Base-by-base conservation (phyloP, 2,888 invertebrate genomes). In the Sclerodermus sp. region DNA sequence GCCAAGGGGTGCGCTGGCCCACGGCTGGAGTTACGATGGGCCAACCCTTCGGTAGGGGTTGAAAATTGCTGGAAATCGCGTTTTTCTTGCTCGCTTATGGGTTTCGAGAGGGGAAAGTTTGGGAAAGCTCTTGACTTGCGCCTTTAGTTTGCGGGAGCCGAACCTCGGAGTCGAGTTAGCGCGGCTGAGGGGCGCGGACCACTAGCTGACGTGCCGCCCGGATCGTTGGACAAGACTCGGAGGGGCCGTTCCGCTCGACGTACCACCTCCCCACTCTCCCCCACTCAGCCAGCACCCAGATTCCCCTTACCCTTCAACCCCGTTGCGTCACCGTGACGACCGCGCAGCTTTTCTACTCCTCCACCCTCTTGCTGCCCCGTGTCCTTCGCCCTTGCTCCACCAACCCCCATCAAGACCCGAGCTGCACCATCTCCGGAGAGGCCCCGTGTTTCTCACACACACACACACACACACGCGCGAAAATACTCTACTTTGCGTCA, bases 151-250 rank as follows among this genome's bases (percentile, higher is more conserved):
- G 23, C 23, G 23, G 23, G 23, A 23, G 23, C 4, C 23, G 8
- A 23, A 8, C 4, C 23, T 23, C 23, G 23, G 23, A n/a, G 23
- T 23, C 23, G 23, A 34, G 34, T 34, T 34, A 34, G 34, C 71
- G 72, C 73, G 70, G 59, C 70, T 72, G 62, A 70, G 74, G 75
- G 75, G 75, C 74, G 74, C 74, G 71, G 75, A 67, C 73, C 74
- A 76, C 75, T 75, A 70, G 68, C 70, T 73, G 70, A 76, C 74
- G 72, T 70, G 71, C 72, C 70, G 67, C 76, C 77, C 75, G 73
- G 76, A 77, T 76, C 76, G 77, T 75, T 74, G 68, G 71, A 72
- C 68, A 69, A 74, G 74, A 74, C 73, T 74, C 67, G 64, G 65
- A 63, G 66, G 68, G 64, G 74, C 74, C 60, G 64, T 75, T 75